Conservation (phyloP, 2,888 invertebrate species). For the Steinernema carpocapsae region DNA sequence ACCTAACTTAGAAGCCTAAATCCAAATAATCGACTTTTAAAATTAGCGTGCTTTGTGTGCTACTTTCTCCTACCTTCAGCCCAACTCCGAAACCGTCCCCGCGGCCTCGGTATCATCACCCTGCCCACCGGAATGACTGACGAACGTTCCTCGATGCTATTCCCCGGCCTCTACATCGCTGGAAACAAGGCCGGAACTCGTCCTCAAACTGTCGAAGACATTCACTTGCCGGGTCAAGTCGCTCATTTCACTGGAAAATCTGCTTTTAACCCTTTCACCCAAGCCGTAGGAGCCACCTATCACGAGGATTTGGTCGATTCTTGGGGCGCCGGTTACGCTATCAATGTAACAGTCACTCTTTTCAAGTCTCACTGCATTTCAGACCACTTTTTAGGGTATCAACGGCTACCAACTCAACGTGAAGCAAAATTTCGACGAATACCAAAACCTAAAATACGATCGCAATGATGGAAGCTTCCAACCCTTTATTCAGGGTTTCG, state of each 20-base stretch:
- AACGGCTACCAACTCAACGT: conserved; percentile 53
- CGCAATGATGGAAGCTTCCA: conserved; percentile 34
- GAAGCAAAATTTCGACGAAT: conserved; percentile 55
- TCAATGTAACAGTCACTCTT: too few species aligned
- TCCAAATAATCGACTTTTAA: too few species aligned
- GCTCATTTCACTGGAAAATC: conserved; percentile 58
- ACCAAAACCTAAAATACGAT: conserved; percentile 51
- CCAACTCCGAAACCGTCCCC: conserved; percentile 55
- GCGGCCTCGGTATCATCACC: conserved; percentile 58
- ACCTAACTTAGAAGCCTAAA: too few species aligned
- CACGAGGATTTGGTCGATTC: conserved; percentile 63
- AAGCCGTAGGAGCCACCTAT: conserved; percentile 57
- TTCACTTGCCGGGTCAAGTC: conserved; percentile 57
- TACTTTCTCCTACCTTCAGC: too few species aligned
- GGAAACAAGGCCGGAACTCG: conserved; percentile 60
- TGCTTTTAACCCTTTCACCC: conserved; percentile 63
- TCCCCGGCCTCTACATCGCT: too few species aligned
- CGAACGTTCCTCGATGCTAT: conserved; percentile 60
- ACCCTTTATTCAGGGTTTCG: conserved; percentile 52
- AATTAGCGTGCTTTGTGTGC: too few species aligned
- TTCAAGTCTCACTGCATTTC: too few species aligned
- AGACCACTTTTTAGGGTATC: too few species aligned
- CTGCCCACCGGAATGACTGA: conserved; percentile 63
- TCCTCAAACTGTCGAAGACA: conserved; percentile 58
- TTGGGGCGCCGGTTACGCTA: conserved; percentile 62